A percentile compares a stretch with the other conserved stretches of the same genome.
phyloP scores from a whole-genome alignment of 2,888 invertebrate species.

The Noctua janthina region DNA sequence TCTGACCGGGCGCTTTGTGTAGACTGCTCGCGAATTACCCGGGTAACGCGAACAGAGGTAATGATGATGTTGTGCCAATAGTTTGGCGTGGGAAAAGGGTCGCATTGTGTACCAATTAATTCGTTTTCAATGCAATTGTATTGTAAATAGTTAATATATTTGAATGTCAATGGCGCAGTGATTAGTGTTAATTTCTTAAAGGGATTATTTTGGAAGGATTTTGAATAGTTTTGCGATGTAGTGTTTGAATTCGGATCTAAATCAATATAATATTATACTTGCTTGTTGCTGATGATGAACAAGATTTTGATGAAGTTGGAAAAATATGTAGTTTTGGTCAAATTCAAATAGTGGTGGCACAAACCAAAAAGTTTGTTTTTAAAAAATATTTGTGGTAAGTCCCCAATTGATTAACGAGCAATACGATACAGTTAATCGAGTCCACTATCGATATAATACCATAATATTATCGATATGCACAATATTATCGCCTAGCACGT shows the following conservation, averaged over 20 bases:
- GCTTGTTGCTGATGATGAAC: not conserved
- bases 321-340: not conserved
- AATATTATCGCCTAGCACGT: constrained; percentile 58
- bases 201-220: not conserved
- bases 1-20: constrained; percentile 55
- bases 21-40: constrained; percentile 62
- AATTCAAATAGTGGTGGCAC: not conserved
- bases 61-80: constrained; percentile 48
- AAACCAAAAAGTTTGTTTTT: not conserved
- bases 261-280: not conserved
- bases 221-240: not conserved
- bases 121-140: constrained; percentile 51
- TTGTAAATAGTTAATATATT: constrained; percentile 56
- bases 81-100: constrained; percentile 63
- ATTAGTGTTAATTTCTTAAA: constrained; percentile 42
- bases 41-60: constrained; percentile 44
- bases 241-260: not conserved
- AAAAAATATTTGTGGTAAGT: constrained; percentile 1
- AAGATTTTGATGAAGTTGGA: not conserved
- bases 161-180: constrained; percentile 52
- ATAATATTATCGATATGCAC: constrained; percentile 43
- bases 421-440: constrained; percentile 34
- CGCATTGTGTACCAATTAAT: constrained; percentile 58
- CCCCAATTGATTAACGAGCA: constrained; percentile 31
- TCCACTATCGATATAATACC: constrained; percentile 34